These are phyloP conservation scores for Megaustenia siamemsis DNA, from an alignment of 2,888 invertebrate genomes.

Conservation along the genomic window DNA sequence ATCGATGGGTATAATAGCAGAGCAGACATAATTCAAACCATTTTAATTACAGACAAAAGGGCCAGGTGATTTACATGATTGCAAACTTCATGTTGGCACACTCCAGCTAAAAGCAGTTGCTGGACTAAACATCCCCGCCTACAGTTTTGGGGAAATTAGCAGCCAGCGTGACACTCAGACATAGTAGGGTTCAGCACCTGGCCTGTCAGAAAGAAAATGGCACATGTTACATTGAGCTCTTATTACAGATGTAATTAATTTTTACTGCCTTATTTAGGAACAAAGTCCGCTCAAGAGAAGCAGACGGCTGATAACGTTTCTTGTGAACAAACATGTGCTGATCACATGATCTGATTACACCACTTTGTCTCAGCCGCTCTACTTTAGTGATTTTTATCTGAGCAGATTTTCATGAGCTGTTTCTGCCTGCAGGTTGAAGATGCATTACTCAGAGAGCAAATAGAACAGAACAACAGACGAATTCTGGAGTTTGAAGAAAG, in stretches of 20 bases:
- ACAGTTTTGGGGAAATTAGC: constrained; percentile 24
- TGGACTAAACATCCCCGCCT: constrained; percentile 18
- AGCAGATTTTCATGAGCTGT: background rate
- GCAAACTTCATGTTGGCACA: constrained; percentile 43
- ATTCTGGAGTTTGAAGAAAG: constrained; percentile 92
- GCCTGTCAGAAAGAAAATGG: constrained; percentile 25
- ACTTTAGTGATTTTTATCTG: background rate
- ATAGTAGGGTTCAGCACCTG: constrained; percentile 32
- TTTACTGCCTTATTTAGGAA: constrained; percentile 27
- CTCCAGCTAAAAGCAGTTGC: constrained; percentile 13
- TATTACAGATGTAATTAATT: constrained; percentile 15
- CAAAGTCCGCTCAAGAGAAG: background rate
- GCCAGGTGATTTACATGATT: constrained; percentile 51
- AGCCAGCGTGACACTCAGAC: constrained; percentile 18
- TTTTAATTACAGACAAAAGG: constrained; percentile 53
- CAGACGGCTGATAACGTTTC: constrained; percentile 32
- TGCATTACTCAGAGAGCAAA: constrained; percentile 91
- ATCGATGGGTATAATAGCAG: constrained; percentile 29
- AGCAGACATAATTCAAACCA: constrained; percentile 30
- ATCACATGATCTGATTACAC: background rate
- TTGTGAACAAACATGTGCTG: constrained; percentile 11
- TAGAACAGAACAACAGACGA: constrained; percentile 94
- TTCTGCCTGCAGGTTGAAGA: constrained; percentile 86
- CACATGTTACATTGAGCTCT: constrained; percentile 29
- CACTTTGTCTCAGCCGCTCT: background rate